Evolutionary conservation across 2,888 invertebrate genomes (phyloP).

Genomic region (Iselma pallidipennis): DNA sequence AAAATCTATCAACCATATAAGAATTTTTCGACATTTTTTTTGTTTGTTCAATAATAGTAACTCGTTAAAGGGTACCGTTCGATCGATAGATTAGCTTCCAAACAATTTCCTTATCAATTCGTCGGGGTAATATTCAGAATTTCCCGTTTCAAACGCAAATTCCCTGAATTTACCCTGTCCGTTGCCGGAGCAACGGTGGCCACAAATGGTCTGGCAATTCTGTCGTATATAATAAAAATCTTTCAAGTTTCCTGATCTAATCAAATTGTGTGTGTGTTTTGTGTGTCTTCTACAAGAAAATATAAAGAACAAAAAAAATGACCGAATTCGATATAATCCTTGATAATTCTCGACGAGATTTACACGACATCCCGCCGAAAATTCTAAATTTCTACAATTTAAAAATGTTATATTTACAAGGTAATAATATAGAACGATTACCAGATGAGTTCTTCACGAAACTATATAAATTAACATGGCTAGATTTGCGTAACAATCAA

Average conservation of each 20-base stretch:
- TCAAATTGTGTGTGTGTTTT: not conserved
- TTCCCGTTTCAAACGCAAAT: not conserved
- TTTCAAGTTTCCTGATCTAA: not conserved
- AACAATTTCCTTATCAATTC: not conserved
- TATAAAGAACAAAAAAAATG: constrained; percentile 31
- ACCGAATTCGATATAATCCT: constrained; percentile 48
- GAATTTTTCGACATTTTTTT: too few species aligned
- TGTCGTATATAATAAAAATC: too few species aligned
- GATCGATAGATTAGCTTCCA: not conserved
- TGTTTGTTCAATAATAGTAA: too few species aligned
- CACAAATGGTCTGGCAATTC: not conserved
- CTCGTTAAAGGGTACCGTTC: not conserved
- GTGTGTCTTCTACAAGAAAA: not conserved
- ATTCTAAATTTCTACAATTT: constrained; percentile 48
- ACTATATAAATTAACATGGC: constrained; percentile 63
- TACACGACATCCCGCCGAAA: constrained; percentile 44
- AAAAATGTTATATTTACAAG: constrained; percentile 61
- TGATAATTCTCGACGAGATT: constrained; percentile 50
- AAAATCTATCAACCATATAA: too few species aligned
- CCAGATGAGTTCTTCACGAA: constrained; percentile 64
- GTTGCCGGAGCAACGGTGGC: not conserved
- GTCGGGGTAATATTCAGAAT: not conserved
- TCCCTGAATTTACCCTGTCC: not conserved
- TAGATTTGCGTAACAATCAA: constrained; percentile 67
- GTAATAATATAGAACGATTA: constrained; percentile 60